Base-by-base conservation (phyloP, 1,140 invertebrate genomes). In the Drosophila truncata region DNA sequence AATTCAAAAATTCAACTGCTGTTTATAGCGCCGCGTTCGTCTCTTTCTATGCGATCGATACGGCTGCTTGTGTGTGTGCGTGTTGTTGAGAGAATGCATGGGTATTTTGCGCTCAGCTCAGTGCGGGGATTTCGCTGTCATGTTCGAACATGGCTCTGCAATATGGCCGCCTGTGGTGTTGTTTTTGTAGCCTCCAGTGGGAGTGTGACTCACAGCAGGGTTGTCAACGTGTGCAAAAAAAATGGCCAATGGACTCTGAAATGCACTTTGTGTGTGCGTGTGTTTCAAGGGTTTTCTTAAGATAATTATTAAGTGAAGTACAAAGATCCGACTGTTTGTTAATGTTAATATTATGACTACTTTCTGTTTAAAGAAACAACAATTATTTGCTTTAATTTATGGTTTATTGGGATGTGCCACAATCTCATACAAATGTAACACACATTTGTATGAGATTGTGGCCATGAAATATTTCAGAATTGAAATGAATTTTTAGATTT, bases 91-190 rank as follows among this genome's bases (percentile, higher is more conserved):
- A 83, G 83, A 37, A 58, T 84, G 61, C 41, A 55, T 29, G 18
- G 44, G 41, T 31, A 63, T 91, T 91, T 91, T 92, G 91, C 91
- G 90, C 91, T 91, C 91, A 82, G 86, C 91, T 91, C 91, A 77
- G 49, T 72, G 76, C 18, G 42, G 44, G 54, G 57, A 70, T 82
- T 81, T 80, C 65, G 55, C 41, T 80, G 76, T 76, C 79, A n/a
- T n/a, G n/a, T n/a, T n/a, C n/a, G n/a, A n/a, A n/a, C n/a, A 91
- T 86, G 80, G 84, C 71, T 77, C 58, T 49, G 46, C 79, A 91
- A 88, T 61, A 91, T 91, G 91, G 91, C 91, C 47, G 91, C 81
- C 81, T 65, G 61, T 76, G 37, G 18, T 58, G 41, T 74, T 60
- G 63, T 62, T 80, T 25, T 59, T 87, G 55, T 76, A 67, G 49